Evolutionary conservation across 2,888 invertebrate genomes (phyloP), one percentile per base, ranked within the genome.

Genomic region (Myopa testacea): DNA sequence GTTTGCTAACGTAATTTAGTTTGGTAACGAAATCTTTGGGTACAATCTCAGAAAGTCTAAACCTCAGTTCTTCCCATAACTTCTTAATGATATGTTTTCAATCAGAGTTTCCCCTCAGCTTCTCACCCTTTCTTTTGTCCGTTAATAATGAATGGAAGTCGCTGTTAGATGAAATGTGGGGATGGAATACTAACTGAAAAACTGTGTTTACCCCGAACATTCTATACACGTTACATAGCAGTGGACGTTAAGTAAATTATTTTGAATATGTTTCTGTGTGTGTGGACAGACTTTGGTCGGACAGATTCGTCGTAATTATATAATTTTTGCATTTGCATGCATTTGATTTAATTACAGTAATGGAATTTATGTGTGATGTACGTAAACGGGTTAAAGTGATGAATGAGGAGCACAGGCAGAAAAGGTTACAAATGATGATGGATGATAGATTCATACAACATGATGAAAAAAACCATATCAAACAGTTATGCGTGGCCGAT

Each of bases 321-420:
- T 86, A 87, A 87, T 87, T 84, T 88, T 87, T 87, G 85, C 87
- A 85, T 88, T 87, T 87, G 85, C 87, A 85, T 86, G 85, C 82
- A 85, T 84, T 85, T 87, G 87, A 88, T 88, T 87, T 87, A 88
- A 87, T 87, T 87, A 87, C 88, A 83, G 85, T 87, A 88, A 87
- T 88, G 87, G 87, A 88, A 87, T 85, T 87, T 87, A 83, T 83
- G 79, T 81, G 58, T 71, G 16, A 69, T 50, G 38, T 14, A 62
- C 26, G 73, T 10, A 71, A 38, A 71, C 34, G 45, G 73, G 50
- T 63, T 73, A 19, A 38, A 73, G 26, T 50, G 74, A 74, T 74
- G 65, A 65, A 74, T 65, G 74, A 65, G 19, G 26, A 72, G 34
- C 40, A 60, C 16, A n/a, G 19, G 38, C 4, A 7, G 16, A 14